A percentile compares a stretch with the other conserved stretches of the same genome.
Evolutionary conservation across 2,888 invertebrate species (phyloP).

Genomic region (Invenusta paracnida): DNA sequence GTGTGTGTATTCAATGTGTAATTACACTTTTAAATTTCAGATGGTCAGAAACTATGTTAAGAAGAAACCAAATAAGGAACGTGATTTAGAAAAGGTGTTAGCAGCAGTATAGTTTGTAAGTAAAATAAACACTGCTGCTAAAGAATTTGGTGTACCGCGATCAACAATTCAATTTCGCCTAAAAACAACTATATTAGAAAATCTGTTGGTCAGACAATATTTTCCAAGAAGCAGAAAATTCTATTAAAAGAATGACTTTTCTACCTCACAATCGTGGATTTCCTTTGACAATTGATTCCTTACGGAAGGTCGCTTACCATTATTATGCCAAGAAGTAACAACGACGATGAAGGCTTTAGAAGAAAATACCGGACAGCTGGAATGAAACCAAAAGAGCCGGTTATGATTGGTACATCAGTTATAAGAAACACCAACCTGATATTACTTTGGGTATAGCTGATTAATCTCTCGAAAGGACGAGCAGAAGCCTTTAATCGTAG

Average conservation of each 20-base stretch:
- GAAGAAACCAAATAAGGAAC: conserved; percentile 14
- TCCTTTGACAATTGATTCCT: neutral
- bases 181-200: neutral
- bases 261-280: neutral
- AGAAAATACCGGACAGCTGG: neutral
- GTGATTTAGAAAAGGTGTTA: neutral
- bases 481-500: neutral
- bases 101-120: neutral
- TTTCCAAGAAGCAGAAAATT: conserved; percentile 13
- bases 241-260: neutral
- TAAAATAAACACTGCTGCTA: conserved; percentile 8
- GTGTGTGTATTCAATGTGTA: conserved; percentile 26
- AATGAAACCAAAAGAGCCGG: neutral
- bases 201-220: neutral
- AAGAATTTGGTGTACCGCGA: conserved; percentile 15
- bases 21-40: conserved; percentile 13
- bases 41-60: conserved; percentile 12
- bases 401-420: neutral
- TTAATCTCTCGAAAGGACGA: neutral
- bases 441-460: neutral
- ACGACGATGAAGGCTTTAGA: neutral
- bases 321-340: neutral
- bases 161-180: conserved; percentile 29
- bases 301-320: neutral
- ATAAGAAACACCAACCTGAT: neutral